Conservation (phyloP, 2,113 vertebrate species). For the Acanthochromis polyacanthus region DNA sequence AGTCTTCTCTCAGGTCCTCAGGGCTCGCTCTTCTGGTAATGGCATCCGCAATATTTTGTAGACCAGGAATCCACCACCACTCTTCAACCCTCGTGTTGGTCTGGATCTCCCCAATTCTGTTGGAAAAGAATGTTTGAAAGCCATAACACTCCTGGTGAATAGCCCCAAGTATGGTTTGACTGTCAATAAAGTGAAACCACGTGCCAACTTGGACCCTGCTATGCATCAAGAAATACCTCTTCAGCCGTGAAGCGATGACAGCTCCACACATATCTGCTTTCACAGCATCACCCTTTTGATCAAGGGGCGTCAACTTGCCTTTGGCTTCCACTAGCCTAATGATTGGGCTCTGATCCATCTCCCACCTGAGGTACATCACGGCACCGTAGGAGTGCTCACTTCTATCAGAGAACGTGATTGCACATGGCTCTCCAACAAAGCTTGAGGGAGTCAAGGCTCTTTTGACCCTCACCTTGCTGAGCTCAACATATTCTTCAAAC, state of each 20-base stretch:
- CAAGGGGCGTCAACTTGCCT: neutral
- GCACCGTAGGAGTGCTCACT: slow-evolving; percentile 24
- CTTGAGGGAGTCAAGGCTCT: slow-evolving; percentile 11
- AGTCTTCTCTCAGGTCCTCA: too few relatives aligned
- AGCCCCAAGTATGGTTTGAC: slow-evolving; percentile 44
- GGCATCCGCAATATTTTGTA: too few relatives aligned
- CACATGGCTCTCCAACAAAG: rapidly evolving
- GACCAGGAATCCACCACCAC: slow-evolving; percentile 21
- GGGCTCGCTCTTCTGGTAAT: too few relatives aligned
- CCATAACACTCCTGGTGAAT: slow-evolving; percentile 38
- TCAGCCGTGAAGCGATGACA: slow-evolving; percentile 31
- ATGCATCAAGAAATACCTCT: slow-evolving; percentile 36
- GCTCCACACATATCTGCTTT: slow-evolving; percentile 42
- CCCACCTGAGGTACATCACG: neutral
- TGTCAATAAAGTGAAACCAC: slow-evolving; percentile 50
- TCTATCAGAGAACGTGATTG: slow-evolving; percentile 28
- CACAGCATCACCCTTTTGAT: slow-evolving; percentile 6
- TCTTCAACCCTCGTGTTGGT: neutral
- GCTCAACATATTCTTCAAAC: slow-evolving; percentile 27
- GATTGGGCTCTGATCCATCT: rapidly evolving
- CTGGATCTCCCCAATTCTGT: slow-evolving; percentile 53
- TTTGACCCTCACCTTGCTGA: neutral
- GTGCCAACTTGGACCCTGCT: neutral
- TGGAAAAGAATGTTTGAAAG: slow-evolving; percentile 41
- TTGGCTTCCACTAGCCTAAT: slow-evolving; percentile 27